A percentile compares a stretch with the other conserved stretches of the same genome.
phyloP scores from a whole-genome alignment of 2,113 vertebrate genomes.

The Glaucidium brasilianum region DNA sequence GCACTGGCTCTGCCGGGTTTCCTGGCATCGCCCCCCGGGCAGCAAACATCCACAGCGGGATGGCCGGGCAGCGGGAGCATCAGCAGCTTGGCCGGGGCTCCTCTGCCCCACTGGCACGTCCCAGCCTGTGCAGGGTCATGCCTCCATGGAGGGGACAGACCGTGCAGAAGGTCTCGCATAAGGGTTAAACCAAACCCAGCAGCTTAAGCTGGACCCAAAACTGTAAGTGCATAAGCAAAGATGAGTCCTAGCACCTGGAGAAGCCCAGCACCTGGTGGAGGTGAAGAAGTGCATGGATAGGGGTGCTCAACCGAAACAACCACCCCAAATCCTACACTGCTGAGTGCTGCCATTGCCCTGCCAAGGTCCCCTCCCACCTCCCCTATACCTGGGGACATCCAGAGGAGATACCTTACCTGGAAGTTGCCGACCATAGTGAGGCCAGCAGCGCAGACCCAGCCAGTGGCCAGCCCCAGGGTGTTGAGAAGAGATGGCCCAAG shows the following conservation, averaged over 20 bases:
- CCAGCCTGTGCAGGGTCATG: accelerated
- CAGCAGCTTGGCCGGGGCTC: not conserved
- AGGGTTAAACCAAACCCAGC: not conserved
- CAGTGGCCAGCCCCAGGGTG: conserved; percentile 76
- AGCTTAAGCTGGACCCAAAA: not conserved
- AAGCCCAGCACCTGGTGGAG: accelerated
- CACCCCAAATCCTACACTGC: not conserved
- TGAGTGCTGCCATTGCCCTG: accelerated
- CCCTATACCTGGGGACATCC: accelerated
- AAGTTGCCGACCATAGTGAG: conserved; percentile 89
- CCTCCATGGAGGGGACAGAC: not conserved
- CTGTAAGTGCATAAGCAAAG: not conserved
- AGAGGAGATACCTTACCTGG: conserved; percentile 69
- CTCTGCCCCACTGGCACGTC: not conserved
- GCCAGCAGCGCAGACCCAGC: conserved; percentile 83
- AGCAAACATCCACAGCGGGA: not conserved
- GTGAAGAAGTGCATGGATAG: not conserved
- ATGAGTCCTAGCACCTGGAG: not conserved
- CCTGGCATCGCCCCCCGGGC: not conserved
- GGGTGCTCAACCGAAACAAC: accelerated
- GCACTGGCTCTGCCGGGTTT: not conserved
- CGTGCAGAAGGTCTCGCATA: not conserved
- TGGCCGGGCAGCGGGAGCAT: not conserved
- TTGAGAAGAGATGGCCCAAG: conserved; percentile 82
- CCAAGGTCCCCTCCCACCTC: too few species aligned